Base-by-base conservation (phyloP, 1,140 invertebrate genomes). In the Hormaphis cornu region DNA sequence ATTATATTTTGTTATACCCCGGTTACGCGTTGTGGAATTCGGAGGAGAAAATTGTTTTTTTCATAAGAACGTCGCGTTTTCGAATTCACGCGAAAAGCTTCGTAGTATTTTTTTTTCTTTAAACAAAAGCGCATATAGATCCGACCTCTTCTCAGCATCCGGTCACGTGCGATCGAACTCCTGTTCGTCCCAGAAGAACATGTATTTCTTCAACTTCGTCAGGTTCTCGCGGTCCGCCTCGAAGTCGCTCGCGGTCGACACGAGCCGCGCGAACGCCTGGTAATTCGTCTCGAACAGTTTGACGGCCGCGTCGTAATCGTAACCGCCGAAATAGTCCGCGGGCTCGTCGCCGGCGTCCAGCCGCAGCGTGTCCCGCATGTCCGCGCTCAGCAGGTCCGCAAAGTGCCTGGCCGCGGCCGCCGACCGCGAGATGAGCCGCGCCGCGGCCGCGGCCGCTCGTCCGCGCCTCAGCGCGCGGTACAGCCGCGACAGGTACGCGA, bases 271-370 rank as follows among this genome's bases (percentile, higher is more conserved):
- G 22, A 66, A 66, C 1, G 20, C n/a, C 14, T 2, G 10, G n/a
- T 66, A 66, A 22, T 66, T 66, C 3, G 44, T 50, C 22, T 18
- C 18, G 28, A 66, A 50, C 9, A 66, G n/a, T 22, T 50, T 35
- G 9, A 20, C 20, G 16, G 42, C 42, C 30, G 22, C 3, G 1
- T 33, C 9, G 30, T 33, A 20, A 8, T 33, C 28, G 14, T 50
- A 66, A 22, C 12, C 4, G 22, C 35, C 28, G 3, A 24, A 33
- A 66, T 48, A 28, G 16, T 20, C 10, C 14, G 0, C n/a, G 7
- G 42, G 61, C 20, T n/a, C n/a, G n/a, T n/a, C n/a, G n/a, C n/a
- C n/a, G n/a, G 14, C 7, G 33, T 48, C 20, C n/a, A 22, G 14
- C 14, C 22, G 20, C 4, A 35, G 24, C 26, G 35, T 20, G 4